Conservation (phyloP, 2,888 invertebrate species). For the Anodontia alba region DNA sequence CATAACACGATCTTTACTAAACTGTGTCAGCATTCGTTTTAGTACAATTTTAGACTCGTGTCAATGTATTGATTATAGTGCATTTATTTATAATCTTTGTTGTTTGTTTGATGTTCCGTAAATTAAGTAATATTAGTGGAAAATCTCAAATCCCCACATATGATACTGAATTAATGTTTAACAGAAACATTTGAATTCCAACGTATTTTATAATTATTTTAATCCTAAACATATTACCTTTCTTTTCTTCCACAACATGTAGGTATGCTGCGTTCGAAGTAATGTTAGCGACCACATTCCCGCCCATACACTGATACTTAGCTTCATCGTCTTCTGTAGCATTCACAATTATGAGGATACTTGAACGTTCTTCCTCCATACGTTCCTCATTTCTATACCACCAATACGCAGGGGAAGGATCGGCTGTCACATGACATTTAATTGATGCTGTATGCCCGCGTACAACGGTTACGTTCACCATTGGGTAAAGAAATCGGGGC, state of each 20-base stretch:
- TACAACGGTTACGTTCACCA: constrained; percentile 28
- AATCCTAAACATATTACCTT: too few relatives aligned
- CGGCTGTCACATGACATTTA: constrained; percentile 26
- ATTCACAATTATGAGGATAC: constrained; percentile 9
- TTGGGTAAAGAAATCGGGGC: constrained; percentile 22
- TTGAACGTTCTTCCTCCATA: not conserved
- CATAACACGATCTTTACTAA: too few relatives aligned
- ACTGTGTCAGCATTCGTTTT: too few relatives aligned
- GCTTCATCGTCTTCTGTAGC: constrained; percentile 12
- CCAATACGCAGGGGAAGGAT: constrained; percentile 27
- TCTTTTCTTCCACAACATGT: not conserved
- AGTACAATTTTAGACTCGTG: too few relatives aligned
- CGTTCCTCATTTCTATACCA: constrained; percentile 40
- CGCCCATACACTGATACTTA: constrained; percentile 40
- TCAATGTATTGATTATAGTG: too few relatives aligned
- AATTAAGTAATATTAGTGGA: too few relatives aligned
- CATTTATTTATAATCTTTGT: too few relatives aligned
- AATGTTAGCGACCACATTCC: constrained; percentile 49
- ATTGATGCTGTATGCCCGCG: constrained; percentile 17
- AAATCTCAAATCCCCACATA: too few relatives aligned
- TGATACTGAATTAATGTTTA: too few relatives aligned
- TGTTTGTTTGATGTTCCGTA: too few relatives aligned
- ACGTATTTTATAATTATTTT: too few relatives aligned
- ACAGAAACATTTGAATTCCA: too few relatives aligned
- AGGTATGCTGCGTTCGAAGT: constrained; percentile 28